A percentile compares a stretch with the other conserved stretches of the same genome.
phyloP scores from a whole-genome alignment of 2,797 vertebrate genomes.

The Danionella dracula region DNA sequence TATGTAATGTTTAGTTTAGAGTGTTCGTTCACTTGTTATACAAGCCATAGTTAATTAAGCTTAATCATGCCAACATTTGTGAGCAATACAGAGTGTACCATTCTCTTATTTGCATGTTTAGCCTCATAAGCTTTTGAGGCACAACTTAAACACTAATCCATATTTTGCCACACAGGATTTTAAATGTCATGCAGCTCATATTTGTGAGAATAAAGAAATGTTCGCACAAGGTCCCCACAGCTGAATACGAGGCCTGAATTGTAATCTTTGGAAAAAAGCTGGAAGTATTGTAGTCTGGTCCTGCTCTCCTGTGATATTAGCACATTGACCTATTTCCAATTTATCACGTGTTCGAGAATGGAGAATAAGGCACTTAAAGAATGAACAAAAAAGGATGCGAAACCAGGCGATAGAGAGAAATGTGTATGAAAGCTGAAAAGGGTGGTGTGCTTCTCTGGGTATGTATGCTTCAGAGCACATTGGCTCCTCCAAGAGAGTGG shows the following conservation, averaged over 20 bases:
- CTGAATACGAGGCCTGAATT: not conserved
- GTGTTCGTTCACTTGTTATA: too few species aligned
- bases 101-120: not conserved
- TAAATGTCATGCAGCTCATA: conserved; percentile 7
- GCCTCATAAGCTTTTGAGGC: not conserved
- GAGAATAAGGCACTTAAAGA: not conserved
- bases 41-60: too few species aligned
- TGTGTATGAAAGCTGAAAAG: conserved; percentile 23
- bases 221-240: not conserved
- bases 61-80: too few species aligned
- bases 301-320: not conserved
- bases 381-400: not conserved
- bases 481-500: conserved; percentile 32
- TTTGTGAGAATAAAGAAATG: not conserved
- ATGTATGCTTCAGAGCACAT: conserved; percentile 34
- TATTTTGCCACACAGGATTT: not conserved
- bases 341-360: conserved; percentile 7
- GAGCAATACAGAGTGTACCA: too few species aligned
- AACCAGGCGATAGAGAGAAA: not conserved
- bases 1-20: too few species aligned
- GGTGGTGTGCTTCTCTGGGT: not conserved
- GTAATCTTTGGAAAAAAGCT: not conserved
- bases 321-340: conserved; percentile 14
- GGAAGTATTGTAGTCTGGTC: not conserved
- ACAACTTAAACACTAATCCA: not conserved